Evolutionary conservation across 2,888 invertebrate species (phyloP).

Genomic region (Stratiomys singularior): DNA sequence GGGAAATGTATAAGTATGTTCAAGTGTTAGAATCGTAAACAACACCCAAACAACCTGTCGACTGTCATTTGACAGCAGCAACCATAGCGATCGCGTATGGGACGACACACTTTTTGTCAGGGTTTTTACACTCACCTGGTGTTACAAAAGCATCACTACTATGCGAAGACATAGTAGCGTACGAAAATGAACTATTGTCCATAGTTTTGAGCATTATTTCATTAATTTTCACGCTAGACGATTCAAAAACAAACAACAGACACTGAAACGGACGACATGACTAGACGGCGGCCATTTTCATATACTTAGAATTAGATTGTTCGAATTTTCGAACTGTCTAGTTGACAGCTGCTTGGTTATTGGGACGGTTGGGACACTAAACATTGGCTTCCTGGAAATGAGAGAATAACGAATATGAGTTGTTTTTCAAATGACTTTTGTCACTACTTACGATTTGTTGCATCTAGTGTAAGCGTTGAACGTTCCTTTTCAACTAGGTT

Average conservation of each 20-base stretch:
- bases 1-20: neutral
- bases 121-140: slow-evolving; percentile 60
- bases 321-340: slow-evolving; percentile 40
- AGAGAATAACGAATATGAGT: too few relatives aligned
- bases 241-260: slow-evolving; percentile 43
- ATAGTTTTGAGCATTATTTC: slow-evolving; percentile 63
- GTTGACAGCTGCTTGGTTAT: slow-evolving; percentile 18
- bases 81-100: neutral
- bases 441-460: too few relatives aligned
- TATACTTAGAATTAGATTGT: neutral
- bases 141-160: slow-evolving; percentile 63
- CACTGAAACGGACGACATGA: slow-evolving; percentile 38
- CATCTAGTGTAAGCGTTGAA: too few relatives aligned
- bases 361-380: too few relatives aligned
- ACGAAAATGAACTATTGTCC: slow-evolving; percentile 62
- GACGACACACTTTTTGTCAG: neutral
- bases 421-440: too few relatives aligned
- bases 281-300: slow-evolving; percentile 38
- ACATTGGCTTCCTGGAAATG: too few relatives aligned
- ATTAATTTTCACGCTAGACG: slow-evolving; percentile 1
- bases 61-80: slow-evolving; percentile 37
- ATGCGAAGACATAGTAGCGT: slow-evolving; percentile 62
- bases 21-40: slow-evolving; percentile 23
- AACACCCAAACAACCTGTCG: slow-evolving; percentile 47
- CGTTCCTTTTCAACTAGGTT: too few relatives aligned